phyloP scores from a whole-genome alignment of 2,113 vertebrate genomes.

The Clupea harengus region DNA sequence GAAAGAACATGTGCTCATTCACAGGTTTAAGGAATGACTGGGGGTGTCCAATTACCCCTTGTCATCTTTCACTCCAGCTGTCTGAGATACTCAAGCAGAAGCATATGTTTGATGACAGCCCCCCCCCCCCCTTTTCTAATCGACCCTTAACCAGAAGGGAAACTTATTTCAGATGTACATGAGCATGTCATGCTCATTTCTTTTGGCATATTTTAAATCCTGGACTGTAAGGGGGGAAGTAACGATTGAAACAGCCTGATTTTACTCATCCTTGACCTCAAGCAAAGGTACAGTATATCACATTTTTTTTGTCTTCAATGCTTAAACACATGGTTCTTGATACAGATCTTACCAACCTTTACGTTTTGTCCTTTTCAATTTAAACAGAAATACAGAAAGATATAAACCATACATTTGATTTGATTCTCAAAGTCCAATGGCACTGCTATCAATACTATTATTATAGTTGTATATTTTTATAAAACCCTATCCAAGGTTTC shows the following conservation, averaged over 20 bases:
- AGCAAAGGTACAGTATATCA: neutral
- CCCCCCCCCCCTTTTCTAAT: neutral
- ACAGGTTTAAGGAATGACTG: neutral
- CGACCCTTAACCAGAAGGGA: constrained; percentile 7
- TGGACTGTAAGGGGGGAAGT: constrained; percentile 19
- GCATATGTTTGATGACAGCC: constrained; percentile 14
- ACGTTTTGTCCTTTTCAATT: neutral
- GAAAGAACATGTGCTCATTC: neutral
- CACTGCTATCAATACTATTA: too few species aligned
- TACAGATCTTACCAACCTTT: neutral
- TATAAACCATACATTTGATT: too few species aligned
- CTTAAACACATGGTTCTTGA: neutral
- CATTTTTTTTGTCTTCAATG: neutral
- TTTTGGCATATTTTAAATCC: neutral
- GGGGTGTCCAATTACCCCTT: constrained; percentile 4
- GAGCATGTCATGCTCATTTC: neutral
- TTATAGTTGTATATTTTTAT: too few species aligned
- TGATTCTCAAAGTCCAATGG: too few species aligned
- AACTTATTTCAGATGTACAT: neutral
- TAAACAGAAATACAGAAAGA: too few species aligned
- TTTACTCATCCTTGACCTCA: neutral
- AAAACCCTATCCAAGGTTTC: too few species aligned
- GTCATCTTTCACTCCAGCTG: constrained; percentile 61
- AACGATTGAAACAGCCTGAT: neutral
- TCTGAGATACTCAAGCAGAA: constrained; percentile 56